These are phyloP conservation scores for Achatina immaculata DNA, from an alignment of 1,140 invertebrate species.

Conservation along the genomic window DNA sequence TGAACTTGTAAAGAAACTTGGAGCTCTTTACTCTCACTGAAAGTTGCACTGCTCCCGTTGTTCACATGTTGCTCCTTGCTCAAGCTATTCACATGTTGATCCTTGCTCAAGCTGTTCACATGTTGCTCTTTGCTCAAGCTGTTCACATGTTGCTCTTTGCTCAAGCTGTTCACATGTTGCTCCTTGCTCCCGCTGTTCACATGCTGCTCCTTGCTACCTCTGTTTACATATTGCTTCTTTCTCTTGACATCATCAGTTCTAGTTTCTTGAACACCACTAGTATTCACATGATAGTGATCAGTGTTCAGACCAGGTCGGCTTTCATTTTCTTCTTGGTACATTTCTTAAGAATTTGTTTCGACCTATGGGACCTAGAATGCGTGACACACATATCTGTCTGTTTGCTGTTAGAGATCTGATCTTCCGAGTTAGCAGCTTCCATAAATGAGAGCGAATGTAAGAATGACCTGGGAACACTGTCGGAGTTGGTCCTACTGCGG, in stretches of 20 bases:
- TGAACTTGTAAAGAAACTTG: no score
- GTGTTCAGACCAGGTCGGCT: neutral
- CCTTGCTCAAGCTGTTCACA: no score
- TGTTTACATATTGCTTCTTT: no score
- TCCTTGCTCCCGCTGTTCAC: no score
- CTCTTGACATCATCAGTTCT: neutral
- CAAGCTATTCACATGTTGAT: no score
- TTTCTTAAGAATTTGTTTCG: neutral
- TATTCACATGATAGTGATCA: neutral
- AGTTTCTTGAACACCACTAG: neutral
- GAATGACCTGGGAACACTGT: neutral
- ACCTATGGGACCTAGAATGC: neutral
- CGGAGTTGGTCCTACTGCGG: neutral
- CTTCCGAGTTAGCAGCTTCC: neutral
- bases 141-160: no score
- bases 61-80: no score
- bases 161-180: no score
- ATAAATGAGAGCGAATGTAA: neutral
- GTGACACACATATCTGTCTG: neutral
- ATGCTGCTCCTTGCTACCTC: no score
- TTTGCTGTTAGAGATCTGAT: neutral
- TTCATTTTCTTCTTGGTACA: neutral
- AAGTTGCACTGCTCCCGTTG: no score
- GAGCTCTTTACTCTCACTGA: no score
- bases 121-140: no score